Evolutionary conservation across 2,113 vertebrate genomes (phyloP).

Genomic region (Sapayoa aenigma): DNA sequence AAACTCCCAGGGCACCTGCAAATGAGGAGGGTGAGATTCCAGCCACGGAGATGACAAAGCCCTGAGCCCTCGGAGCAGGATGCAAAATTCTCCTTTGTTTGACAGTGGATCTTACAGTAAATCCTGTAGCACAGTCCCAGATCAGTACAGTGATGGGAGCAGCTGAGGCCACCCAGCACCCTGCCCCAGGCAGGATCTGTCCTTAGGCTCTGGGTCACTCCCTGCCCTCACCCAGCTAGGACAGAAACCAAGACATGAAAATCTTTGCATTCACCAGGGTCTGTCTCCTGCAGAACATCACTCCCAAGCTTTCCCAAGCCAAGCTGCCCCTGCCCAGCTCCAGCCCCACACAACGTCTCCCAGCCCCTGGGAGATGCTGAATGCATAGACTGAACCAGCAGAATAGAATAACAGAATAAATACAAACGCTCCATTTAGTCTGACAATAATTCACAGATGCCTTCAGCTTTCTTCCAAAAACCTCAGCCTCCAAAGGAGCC

Average conservation of each 20-base stretch:
- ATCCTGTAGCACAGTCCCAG: not conserved
- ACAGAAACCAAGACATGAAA: not conserved
- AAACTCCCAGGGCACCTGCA: not conserved
- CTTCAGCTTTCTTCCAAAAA: not conserved
- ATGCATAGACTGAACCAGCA: not conserved
- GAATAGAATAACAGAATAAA: not conserved
- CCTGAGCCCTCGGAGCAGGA: not conserved
- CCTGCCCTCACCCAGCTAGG: not conserved
- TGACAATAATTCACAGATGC: not conserved
- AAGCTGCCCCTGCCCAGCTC: not conserved
- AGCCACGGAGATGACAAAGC: not conserved
- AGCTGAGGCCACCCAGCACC: not conserved
- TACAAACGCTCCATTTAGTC: not conserved
- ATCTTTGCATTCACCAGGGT: not conserved
- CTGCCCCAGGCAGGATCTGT: rapidly evolving
- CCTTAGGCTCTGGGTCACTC: rapidly evolving
- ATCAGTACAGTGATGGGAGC: not conserved
- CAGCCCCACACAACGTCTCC: not conserved
- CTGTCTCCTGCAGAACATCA: not conserved
- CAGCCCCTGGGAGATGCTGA: not conserved
- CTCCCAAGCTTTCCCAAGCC: not conserved
- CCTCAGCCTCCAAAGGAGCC: not conserved
- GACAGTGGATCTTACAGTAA: not conserved
- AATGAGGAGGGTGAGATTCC: not conserved
- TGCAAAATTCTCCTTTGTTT: not conserved